These are phyloP conservation scores for Ciconia boyciana DNA, from an alignment of 2,113 vertebrate genomes.

Conservation along the genomic window DNA sequence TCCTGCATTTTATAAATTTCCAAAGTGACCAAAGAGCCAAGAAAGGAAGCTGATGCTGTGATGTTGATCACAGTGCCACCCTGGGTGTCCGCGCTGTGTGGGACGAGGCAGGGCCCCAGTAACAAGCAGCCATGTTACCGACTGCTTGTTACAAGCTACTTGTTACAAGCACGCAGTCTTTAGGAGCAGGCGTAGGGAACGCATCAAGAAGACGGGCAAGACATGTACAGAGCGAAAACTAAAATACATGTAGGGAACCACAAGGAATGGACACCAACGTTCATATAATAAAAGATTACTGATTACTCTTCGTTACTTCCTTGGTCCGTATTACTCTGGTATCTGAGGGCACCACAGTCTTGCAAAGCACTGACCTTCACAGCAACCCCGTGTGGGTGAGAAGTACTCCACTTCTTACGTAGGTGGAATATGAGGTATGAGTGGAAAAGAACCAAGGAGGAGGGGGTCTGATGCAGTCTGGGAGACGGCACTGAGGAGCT, in stretches of 20 bases:
- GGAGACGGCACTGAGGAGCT: background rate
- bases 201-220: background rate
- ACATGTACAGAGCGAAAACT: background rate
- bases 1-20: background rate
- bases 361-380: background rate
- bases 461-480: background rate
- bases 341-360: background rate
- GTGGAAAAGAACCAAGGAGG: background rate
- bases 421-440: background rate
- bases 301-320: accelerated
- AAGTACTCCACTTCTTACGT: background rate
- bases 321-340: background rate
- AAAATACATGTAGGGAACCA: background rate
- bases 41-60: background rate
- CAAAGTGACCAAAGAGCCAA: background rate
- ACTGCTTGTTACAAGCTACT: background rate
- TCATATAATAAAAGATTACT: background rate
- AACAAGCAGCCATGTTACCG: background rate
- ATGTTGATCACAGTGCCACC: accelerated
- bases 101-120: background rate
- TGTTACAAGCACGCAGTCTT: background rate
- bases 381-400: background rate
- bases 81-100: accelerated
- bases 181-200: background rate
- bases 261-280: background rate